Base-by-base conservation (phyloP, 2,113 vertebrate genomes). In the Dascyllus trimaculatus region DNA sequence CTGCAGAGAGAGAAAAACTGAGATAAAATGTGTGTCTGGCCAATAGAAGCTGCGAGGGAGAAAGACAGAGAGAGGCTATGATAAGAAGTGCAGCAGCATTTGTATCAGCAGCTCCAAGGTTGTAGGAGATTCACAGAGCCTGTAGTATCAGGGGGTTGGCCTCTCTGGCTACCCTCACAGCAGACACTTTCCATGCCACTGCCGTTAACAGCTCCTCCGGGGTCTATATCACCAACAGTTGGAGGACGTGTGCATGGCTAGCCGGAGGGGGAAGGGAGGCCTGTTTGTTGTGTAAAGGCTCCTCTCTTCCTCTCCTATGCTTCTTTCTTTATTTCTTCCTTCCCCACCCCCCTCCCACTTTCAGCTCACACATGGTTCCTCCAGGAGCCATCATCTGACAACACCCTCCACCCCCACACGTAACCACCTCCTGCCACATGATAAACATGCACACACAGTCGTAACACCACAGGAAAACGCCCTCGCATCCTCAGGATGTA, bases 401-500 rank as follows among this genome's bases (percentile, higher is more conserved):
- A 89, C 92, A 87, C 88, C 86, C 80, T 84, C 88, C 85, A 75
- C 87, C 88, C 85, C 90, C 84, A 43, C 78, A 67, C 25, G 43
- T 29, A 82, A 82, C 82, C 90, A 88, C 85, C 90, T 88, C 87
- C 85, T 88, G 86, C 85, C 88, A 86, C 88, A 92, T 89, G 88
- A 91, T 82, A 91, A 85, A 89, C 84, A 85, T 26, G 75, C 80
- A 79, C 74, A 79, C 75, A 21, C 38, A 89, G 80, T 70, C 77
- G 45, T 86, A 86, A 84, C 71, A 78, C 87, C 83, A 91, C 88
- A 93, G 91, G 90, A 91, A 93, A 86, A 89, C 83, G 81, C 86
- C 83, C 87, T 89, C 74, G 58, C 90, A 88, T 91, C 90, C 91
- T 93, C 83, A 91, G 90, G 92, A 93, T 91, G 86, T 86, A 61